phyloP scores from a whole-genome alignment of 2,888 invertebrate genomes.

The Pachycephus smyrnensis region DNA sequence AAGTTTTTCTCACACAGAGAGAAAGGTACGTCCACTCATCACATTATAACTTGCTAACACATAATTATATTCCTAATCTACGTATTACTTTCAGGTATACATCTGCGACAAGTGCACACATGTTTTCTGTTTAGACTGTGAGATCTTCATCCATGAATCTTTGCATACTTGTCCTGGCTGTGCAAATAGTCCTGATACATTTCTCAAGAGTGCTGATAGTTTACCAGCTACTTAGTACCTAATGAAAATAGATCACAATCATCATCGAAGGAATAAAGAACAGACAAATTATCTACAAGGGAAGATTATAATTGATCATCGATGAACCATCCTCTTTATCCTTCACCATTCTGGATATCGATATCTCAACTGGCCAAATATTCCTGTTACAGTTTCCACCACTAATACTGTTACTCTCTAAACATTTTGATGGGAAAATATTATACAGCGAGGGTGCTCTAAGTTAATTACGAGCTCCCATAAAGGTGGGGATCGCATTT shows the following conservation, averaged over 20 bases:
- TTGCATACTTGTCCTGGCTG: constrained; percentile 98
- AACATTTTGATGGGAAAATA: background rate
- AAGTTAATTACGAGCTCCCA: background rate
- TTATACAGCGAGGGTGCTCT: background rate
- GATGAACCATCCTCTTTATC: background rate
- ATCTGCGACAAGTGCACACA: constrained; percentile 83
- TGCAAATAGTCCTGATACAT: constrained; percentile 75
- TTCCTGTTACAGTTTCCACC: background rate
- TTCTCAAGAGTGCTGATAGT: constrained; percentile 48
- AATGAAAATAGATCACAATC: background rate
- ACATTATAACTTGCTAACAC: background rate
- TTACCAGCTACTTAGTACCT: background rate
- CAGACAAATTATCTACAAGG: background rate
- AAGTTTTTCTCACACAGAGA: constrained; percentile 75
- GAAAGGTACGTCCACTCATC: constrained; percentile 72
- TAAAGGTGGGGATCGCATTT: background rate
- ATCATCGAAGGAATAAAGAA: background rate
- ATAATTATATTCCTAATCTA: too few relatives aligned
- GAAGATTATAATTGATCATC: background rate
- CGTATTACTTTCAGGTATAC: constrained; percentile 83
- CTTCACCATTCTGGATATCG: background rate
- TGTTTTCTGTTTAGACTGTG: constrained; percentile 94
- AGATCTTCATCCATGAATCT: constrained; percentile 92
- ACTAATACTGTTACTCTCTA: background rate
- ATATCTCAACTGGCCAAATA: background rate